Evolutionary conservation across 2,888 invertebrate species (phyloP).

Genomic region (Eutolmus rufibarbis): DNA sequence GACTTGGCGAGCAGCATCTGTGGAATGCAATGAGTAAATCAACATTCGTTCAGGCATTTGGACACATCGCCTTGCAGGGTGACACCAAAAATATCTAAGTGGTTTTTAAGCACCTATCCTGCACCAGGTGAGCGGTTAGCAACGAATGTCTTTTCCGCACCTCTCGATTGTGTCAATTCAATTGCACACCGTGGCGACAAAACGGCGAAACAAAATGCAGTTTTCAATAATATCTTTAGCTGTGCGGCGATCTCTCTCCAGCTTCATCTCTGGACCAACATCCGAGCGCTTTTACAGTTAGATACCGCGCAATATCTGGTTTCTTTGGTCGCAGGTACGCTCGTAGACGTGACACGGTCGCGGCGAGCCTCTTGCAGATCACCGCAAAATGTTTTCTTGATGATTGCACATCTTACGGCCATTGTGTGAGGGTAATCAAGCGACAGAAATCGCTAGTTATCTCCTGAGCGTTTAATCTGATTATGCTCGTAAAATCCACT

Average conservation of each 20-base stretch:
- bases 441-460: not conserved
- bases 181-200: not conserved
- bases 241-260: not conserved
- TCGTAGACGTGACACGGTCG: not conserved
- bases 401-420: not conserved
- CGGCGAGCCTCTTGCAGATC: not conserved
- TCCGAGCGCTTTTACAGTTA: constrained; percentile 5
- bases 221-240: not conserved
- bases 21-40: not conserved
- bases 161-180: not conserved
- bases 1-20: not conserved
- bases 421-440: not conserved
- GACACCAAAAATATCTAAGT: not conserved
- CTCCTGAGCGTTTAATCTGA: not conserved
- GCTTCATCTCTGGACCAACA: not conserved
- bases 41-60: not conserved
- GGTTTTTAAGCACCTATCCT: not conserved
- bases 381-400: not conserved
- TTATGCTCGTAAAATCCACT: not conserved
- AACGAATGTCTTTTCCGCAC: not conserved
- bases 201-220: not conserved
- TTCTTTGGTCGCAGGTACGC: not conserved
- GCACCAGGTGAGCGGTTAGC: not conserved
- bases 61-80: not conserved
- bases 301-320: constrained; percentile 6